Evolutionary conservation across 2,113 vertebrate species (phyloP), one percentile per base, ranked within the genome.

Genomic region (Pseudopodoces humilis): DNA sequence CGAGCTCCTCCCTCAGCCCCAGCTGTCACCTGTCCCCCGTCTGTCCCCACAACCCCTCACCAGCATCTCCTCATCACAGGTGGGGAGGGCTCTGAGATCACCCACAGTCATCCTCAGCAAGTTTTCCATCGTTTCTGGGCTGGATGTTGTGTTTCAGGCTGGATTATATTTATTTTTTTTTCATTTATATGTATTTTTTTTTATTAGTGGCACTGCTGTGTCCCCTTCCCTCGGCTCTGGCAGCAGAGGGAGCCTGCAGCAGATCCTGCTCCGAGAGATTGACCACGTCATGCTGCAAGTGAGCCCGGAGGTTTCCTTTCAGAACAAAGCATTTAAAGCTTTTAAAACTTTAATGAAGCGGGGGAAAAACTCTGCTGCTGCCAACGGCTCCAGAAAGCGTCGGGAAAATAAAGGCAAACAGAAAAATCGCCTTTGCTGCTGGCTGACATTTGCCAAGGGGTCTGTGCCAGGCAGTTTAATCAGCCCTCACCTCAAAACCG

Each of bases 341-440:
- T 83, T 70, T 95, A 63, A 87, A 94, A 90, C 72, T 91, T 94
- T 95, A 94, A 96, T 91, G 91, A 93, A 94, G 92, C 83, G 52
- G 69, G 37, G 83, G 60, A 52, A 84, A 82, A 94, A 71, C 88
- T 91, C 80, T 16, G 1, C 62, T 60, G 60, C 88, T 91, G 94
- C 86, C 95, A 96, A 86, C 0, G 3, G 92, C 88, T 92, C 88
- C 39, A 43, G 63, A 86, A 90, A 81, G 30, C 0, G 0, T 71
- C 83, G 74, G 83, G 39, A 86, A 96, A 92, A 94, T 10, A 60
- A 68, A 88, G 41, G 82, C 82, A 82, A 91, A 75, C 37, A 86
- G 56, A 76, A 88, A 10, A 74, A 47, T 12, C 82, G 47, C 46
- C 47, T 47, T 58, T 43, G 53, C 59, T 92, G 79, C 83, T 93